Percentiles rank a stretch among this genome's conserved stretches.
These are phyloP conservation scores for Diabrotica undecimpunctata DNA, from an alignment of 1,140 invertebrate genomes.

Conservation along the genomic window DNA sequence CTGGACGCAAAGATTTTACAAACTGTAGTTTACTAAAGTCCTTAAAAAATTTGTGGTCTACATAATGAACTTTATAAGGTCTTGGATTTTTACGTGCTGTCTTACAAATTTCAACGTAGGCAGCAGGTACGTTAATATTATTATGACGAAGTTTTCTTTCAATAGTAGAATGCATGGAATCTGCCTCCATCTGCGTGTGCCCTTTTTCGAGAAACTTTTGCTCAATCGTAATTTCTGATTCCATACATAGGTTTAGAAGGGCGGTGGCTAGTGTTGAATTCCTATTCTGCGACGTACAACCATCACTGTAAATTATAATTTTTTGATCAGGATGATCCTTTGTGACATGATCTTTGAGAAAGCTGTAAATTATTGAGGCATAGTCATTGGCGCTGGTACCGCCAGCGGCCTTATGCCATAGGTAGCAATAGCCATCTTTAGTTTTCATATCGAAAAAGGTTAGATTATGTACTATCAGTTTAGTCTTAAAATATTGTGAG, in stretches of 20 bases:
- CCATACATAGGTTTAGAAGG: conserved; percentile 13
- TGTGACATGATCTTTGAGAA: not conserved
- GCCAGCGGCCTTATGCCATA: not conserved
- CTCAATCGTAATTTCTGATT: too few species aligned
- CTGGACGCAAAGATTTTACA: too few species aligned
- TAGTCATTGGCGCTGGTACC: not conserved
- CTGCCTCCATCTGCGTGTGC: too few species aligned
- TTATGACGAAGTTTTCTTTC: too few species aligned
- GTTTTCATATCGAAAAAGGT: conserved; percentile 11
- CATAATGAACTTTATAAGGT: too few species aligned
- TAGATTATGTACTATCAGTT: conserved; percentile 8
- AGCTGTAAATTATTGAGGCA: not conserved
- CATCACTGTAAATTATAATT: conserved; percentile 24
- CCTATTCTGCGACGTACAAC: conserved; percentile 14
- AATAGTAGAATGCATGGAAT: too few species aligned
- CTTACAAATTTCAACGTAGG: too few species aligned
- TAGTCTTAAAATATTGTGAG: conserved; percentile 1
- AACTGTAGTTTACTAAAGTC: too few species aligned
- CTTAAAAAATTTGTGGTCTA: too few species aligned
- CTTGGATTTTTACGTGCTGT: too few species aligned
- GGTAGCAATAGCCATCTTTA: conserved; percentile 1
- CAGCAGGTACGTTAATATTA: too few species aligned
- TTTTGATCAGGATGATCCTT: not conserved
- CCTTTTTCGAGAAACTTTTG: too few species aligned
- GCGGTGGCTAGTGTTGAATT: conserved; percentile 13